Evolutionary conservation across 64 coral and sea anemone species (phyloP), one percentile per base, ranked within the genome.

Genomic region (Montipora capricornis): DNA sequence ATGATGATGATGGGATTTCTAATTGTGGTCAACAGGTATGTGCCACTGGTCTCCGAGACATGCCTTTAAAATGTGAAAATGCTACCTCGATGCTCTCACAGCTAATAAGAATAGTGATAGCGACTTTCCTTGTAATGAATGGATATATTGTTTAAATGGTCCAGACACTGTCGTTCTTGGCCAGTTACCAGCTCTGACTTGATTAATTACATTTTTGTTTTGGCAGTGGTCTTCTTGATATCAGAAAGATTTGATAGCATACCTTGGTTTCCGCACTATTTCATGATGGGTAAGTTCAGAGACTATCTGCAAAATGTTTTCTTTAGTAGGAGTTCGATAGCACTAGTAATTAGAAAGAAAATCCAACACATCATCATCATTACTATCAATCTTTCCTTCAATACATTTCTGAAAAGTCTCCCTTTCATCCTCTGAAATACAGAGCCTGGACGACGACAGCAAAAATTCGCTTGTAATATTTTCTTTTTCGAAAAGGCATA

Each of bases 111-210:
- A 22, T 22, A 22, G 22, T 22, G 22, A 22, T 22, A 22, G 22
- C 22, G 22, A 22, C 22, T 22, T 22, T 22, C 22, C 22, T 22
- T 22, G 22, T 22, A 22, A 84, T 70, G 78, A 90, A 47, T 89
- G 93, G 20, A 96, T 93, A 16, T 74, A 96, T 68, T 79, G 51
- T 44, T 93, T 96, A 96, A 87, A 58, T 90, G 87, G 50, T 84
- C 91, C 75, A 93, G 46, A 64, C 87, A 90, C 20, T 89, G 70
- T 75, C 74, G 49, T 68, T 96, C 87, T 78, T 49, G 75, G 20
- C 80, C 66, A 78, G 70, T 90, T 86, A 8, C 58, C 60, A 90
- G 95, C 44, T 75, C 69, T 45, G 80, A 79, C 37, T 73, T 76
- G 10, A 93, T 77, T 47, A 96, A 61, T 80, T 93, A 93, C 49